phyloP scores from a whole-genome alignment of 2,888 invertebrate species.

The Syritta pipiens region DNA sequence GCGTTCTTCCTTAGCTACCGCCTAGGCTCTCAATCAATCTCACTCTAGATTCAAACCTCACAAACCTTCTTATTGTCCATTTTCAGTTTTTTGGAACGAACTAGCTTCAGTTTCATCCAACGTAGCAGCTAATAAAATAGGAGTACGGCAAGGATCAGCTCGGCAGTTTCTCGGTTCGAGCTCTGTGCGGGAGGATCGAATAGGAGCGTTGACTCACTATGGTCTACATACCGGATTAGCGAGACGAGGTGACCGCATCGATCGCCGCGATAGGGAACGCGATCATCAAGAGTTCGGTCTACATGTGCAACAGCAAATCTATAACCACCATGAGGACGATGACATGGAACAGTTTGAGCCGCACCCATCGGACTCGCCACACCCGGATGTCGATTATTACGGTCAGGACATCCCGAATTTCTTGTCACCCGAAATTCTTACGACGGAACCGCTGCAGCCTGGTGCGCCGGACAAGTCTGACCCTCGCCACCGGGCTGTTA shows the following conservation, averaged over 20 bases:
- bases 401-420: constrained; percentile 72
- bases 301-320: constrained; percentile 64
- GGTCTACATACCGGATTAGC: constrained; percentile 66
- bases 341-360: constrained; percentile 71
- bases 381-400: constrained; percentile 70
- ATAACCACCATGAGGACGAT: constrained; percentile 70
- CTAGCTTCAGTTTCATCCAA: constrained; percentile 8
- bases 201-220: constrained; percentile 40
- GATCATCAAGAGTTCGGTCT: neutral
- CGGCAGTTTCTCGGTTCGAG: constrained; percentile 82
- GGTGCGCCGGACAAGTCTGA: constrained; percentile 39
- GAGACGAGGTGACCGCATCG: constrained; percentile 60
- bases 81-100: constrained; percentile 34
- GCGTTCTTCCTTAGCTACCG: no score
- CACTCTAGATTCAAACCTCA: no score
- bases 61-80: no score
- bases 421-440: constrained; percentile 71
- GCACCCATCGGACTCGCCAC: constrained; percentile 75
- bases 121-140: constrained; percentile 33
- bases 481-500: constrained; percentile 74
- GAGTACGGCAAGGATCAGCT: constrained; percentile 74
- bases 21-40: no score
- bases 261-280: constrained; percentile 54
- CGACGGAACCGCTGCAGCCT: constrained; percentile 74
- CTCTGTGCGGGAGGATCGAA: constrained; percentile 69